phyloP scores from a whole-genome alignment of 2,113 vertebrate species.

The Mionectes macconnelli region DNA sequence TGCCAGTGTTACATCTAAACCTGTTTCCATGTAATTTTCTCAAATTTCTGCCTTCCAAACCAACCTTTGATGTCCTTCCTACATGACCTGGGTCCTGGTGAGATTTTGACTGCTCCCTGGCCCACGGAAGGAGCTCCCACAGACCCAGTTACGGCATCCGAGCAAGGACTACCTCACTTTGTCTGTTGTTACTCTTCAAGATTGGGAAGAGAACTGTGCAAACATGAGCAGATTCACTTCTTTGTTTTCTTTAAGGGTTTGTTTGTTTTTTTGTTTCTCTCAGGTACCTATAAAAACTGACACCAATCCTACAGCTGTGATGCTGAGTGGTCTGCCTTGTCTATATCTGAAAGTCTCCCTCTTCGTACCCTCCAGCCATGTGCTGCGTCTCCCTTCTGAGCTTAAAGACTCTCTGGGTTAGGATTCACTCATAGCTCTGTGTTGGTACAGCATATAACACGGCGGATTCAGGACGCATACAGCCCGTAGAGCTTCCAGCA shows the following conservation, averaged over 20 bases:
- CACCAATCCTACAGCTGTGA: background rate
- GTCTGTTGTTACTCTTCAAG: background rate
- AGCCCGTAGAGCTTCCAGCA: background rate
- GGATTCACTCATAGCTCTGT: accelerated
- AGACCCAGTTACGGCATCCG: background rate
- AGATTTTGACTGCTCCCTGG: background rate
- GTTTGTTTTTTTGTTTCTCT: background rate
- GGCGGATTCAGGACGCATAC: background rate
- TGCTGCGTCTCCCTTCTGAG: background rate
- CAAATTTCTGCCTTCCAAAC: background rate
- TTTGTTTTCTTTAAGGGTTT: background rate
- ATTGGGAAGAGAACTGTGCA: accelerated
- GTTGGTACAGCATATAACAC: background rate
- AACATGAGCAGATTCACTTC: background rate
- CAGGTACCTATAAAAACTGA: background rate
- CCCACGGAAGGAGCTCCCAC: accelerated
- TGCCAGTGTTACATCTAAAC: background rate
- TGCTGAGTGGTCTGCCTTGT: background rate
- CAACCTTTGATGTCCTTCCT: accelerated
- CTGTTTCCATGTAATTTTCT: background rate
- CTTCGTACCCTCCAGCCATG: accelerated
- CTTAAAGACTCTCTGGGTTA: background rate
- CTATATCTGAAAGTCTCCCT: background rate
- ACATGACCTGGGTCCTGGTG: background rate
- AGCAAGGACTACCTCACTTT: background rate